Conservation (phyloP, 2,797 vertebrate species). For the Hypotaenidia okinawae region DNA sequence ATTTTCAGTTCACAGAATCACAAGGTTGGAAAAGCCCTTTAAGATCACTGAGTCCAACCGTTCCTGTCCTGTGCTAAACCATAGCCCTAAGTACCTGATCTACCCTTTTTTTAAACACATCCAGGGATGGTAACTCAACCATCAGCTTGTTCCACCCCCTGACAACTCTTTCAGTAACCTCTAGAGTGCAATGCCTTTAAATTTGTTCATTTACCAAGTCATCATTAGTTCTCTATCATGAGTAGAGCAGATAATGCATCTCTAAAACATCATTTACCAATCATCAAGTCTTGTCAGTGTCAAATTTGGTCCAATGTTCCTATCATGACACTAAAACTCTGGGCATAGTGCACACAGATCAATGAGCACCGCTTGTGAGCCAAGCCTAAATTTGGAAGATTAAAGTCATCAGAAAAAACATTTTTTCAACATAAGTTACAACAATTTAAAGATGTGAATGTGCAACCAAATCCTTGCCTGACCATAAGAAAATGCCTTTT, state of each 20-base stretch:
- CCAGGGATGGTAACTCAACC: too few relatives aligned
- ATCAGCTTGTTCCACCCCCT: too few relatives aligned
- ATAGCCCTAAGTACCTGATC: too few relatives aligned
- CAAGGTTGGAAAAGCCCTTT: too few relatives aligned
- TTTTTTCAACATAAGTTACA: not conserved
- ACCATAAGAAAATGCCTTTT: not conserved
- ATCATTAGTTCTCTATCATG: not conserved
- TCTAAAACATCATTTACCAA: not conserved
- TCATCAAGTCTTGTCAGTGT: not conserved
- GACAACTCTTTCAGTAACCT: not conserved
- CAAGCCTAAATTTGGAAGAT: not conserved
- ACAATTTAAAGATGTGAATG: not conserved
- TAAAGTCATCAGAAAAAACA: not conserved
- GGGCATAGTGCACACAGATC: fast-evolving
- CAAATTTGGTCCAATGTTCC: not conserved
- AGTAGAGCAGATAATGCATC: not conserved
- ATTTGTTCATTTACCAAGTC: not conserved
- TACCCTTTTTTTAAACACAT: too few relatives aligned
- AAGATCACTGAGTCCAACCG: too few relatives aligned
- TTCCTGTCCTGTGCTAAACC: too few relatives aligned
- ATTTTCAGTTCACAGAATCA: not conserved
- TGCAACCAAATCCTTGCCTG: not conserved
- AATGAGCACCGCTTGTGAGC: not conserved
- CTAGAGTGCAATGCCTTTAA: not conserved
- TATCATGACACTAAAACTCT: not conserved